These are phyloP conservation scores for Linyphia triangularis DNA, from an alignment of 2,888 invertebrate species.

Conservation along the genomic window DNA sequence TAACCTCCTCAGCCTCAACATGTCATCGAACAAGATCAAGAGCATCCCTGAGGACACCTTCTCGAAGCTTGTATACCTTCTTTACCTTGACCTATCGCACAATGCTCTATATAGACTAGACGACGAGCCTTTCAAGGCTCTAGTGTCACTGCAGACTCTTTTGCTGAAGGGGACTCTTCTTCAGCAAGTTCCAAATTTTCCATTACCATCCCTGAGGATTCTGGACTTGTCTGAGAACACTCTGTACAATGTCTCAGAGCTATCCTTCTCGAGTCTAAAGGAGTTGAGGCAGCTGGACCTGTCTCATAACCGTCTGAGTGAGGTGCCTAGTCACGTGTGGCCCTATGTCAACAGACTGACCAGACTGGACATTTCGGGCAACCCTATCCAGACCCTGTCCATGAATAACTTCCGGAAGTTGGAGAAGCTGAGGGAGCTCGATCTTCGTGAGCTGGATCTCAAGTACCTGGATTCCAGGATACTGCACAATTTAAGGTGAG, in stretches of 20 bases:
- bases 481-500: slow-evolving; percentile 76
- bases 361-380: slow-evolving; percentile 88
- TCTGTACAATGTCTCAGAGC: slow-evolving; percentile 86
- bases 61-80: slow-evolving; percentile 77
- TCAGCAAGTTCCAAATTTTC: slow-evolving; percentile 86
- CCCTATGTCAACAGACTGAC: slow-evolving; percentile 85
- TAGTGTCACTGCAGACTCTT: slow-evolving; percentile 88
- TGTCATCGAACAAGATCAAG: slow-evolving; percentile 83
- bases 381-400: slow-evolving; percentile 84
- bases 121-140: slow-evolving; percentile 88
- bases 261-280: slow-evolving; percentile 79
- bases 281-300: slow-evolving; percentile 86
- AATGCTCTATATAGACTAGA: slow-evolving; percentile 92
- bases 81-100: slow-evolving; percentile 85
- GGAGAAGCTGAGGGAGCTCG: slow-evolving; percentile 87
- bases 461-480: slow-evolving; percentile 76
- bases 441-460: slow-evolving; percentile 78
- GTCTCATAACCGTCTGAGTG: slow-evolving; percentile 87
- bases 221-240: slow-evolving; percentile 90
- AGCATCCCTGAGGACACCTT: slow-evolving; percentile 78
- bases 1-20: slow-evolving; percentile 85
- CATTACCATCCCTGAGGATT: slow-evolving; percentile 87
- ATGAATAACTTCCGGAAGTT: slow-evolving; percentile 82
- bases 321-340: slow-evolving; percentile 88
- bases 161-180: slow-evolving; percentile 89